A percentile compares a stretch with the other conserved stretches of the same genome.
phyloP scores from a whole-genome alignment of 2,888 invertebrate species.

The Dynastes grantii region DNA sequence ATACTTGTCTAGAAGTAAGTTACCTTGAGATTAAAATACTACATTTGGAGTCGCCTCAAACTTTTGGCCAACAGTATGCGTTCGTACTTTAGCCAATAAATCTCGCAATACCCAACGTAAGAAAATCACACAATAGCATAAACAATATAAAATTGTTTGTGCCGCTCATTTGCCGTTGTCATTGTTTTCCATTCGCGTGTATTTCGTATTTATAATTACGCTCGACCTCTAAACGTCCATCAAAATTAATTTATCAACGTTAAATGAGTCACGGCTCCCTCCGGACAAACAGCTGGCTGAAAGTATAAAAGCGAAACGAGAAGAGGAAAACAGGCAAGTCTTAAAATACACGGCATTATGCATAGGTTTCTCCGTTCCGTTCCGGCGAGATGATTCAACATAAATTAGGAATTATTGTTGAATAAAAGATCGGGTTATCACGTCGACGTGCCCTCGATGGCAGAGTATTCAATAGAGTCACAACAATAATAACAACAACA shows the following conservation, averaged over 20 bases:
- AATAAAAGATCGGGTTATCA: too few species aligned
- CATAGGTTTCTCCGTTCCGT: too few species aligned
- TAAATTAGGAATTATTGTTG: too few species aligned
- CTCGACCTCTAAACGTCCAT: constrained; percentile 41
- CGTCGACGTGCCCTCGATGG: too few species aligned
- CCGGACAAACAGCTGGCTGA: neutral
- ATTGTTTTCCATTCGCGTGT: constrained; percentile 32
- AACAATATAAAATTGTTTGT: constrained; percentile 14
- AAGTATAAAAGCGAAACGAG: neutral
- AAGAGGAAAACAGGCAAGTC: neutral
- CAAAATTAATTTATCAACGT: constrained; percentile 43
- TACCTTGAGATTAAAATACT: too few species aligned
- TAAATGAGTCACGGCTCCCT: constrained; percentile 36
- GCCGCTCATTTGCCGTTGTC: constrained; percentile 15
- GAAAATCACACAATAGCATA: constrained; percentile 13
- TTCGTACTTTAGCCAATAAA: neutral
- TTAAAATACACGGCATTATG: too few species aligned
- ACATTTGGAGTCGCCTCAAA: too few species aligned
- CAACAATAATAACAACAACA: too few species aligned
- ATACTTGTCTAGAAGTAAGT: too few species aligned
- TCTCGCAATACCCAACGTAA: neutral
- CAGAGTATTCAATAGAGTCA: too few species aligned
- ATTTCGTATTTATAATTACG: constrained; percentile 19
- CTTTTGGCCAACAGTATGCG: neutral
- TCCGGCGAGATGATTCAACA: too few species aligned